Base-by-base conservation (phyloP, 2,888 invertebrate species). In the Phalera bucephala region DNA sequence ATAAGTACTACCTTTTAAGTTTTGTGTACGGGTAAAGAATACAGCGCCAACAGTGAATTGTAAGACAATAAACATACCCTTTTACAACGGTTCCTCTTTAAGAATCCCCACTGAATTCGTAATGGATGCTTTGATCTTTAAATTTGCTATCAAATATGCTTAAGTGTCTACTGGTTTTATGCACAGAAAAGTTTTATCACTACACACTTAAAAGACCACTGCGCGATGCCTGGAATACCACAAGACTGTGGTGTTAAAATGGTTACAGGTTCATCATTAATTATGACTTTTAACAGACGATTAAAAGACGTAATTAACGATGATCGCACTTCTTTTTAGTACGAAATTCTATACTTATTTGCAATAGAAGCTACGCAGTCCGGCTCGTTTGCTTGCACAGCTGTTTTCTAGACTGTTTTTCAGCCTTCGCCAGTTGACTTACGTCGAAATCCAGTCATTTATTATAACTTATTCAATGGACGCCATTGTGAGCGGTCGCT, bases 361-460 rank as follows among this genome's bases (percentile, higher is more conserved):
- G n/a, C n/a, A n/a, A n/a, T n/a, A n/a, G n/a, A n/a, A n/a, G n/a
- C n/a, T n/a, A n/a, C n/a, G 17, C 17, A 17, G 21, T 21, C 21
- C 7, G 2, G 7, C 6, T 8, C n/a, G 4, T 41, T 11, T 36
- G 33, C 27, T 54, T 50, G 33, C 40, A 46, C 56, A 57, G 59
- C 38, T 53, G 58, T 19, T 25, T 5, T 8, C n/a, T 20, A 14
- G 27, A 17, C 27, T 52, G 46, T 57, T 52, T 48, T 58, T 51
- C 56, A 54, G 55, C 51, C 40, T 53, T 47, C 45, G 21, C 21
- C 22, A 32, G 47, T 53, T 53, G 43, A 44, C 25, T 31, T 40
- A 38, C 29, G 25, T 10, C n/a, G 14, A 14, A 32, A 42, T 36
- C 15, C 28, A 30, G 29, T 36, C 44, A 41, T 45, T 48, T 27